Evolutionary conservation across 2,888 invertebrate species (phyloP), one percentile per base, ranked within the genome.

Genomic region (Beris morrisii): DNA sequence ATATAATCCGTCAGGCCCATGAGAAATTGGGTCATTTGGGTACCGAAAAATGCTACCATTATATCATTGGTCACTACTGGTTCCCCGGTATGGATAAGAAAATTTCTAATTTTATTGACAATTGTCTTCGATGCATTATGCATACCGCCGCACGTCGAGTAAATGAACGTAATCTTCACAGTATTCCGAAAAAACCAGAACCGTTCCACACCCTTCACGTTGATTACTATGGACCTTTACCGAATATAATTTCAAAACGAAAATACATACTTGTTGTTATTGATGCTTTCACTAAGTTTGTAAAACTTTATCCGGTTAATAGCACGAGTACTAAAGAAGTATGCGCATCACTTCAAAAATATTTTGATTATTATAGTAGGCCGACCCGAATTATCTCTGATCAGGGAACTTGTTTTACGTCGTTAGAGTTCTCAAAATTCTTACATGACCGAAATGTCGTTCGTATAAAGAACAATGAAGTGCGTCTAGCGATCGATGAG

Each of bases 11-110:
- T 7, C 63, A 56, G 2, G 64, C 50, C 38, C 75, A 75, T 69
- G 73, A 75, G 52, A 48, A 69, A 15, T 32, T 71, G 31, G 74
- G 73, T 30, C 76, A 77, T 69, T 63, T 75, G 46, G 75, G 75
- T 3, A 45, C 71, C 6, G 73, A 74, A 2, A 75, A 75, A 72
- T 71, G 70, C 44, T 54, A 69, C 53, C 70, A 73, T 43, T 55
- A 69, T 43, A 56, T 70, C 5, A 53, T 56, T 12, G 31, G 66
- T 44, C 65, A 45, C 5, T 77, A 75, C 69, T 77, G 75, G 73
- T 76, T 77, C 66, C 74, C 75, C 5, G 71, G 73, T 32, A 71
- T 75, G 67, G 71, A 67, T 38, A 38, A 38, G 38, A 38, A 38
- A 38, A 38, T 38, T 9, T 38, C 9, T 38, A 38, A 38, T 38